phyloP scores from a whole-genome alignment of 2,797 vertebrate species.

The Cyprinodon diabolis region DNA sequence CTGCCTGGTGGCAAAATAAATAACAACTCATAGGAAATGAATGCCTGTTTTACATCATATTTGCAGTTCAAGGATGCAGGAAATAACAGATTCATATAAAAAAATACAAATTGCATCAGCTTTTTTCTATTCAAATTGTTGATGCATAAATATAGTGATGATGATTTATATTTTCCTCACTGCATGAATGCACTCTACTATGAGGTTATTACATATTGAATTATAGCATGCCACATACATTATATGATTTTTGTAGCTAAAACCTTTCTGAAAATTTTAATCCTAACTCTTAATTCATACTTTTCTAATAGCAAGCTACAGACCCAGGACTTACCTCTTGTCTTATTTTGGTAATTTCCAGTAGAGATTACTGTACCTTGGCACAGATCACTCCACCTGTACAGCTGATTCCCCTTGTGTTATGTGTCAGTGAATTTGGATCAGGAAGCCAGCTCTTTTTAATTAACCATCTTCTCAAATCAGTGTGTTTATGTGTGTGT shows the following conservation, averaged over 20 bases:
- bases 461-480: constrained; percentile 44
- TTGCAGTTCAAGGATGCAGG: not conserved
- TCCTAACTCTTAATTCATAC: too few species aligned
- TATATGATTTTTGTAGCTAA: not conserved
- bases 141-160: not conserved
- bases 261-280: too few species aligned
- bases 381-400: constrained; percentile 13
- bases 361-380: constrained; percentile 4
- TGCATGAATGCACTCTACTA: not conserved
- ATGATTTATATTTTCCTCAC: too few species aligned
- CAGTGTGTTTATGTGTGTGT: constrained; percentile 7
- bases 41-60: not conserved
- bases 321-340: not conserved
- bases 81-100: not conserved
- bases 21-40: not conserved
- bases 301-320: not conserved
- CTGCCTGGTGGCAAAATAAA: not conserved
- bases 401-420: constrained; percentile 15
- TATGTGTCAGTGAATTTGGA: constrained; percentile 39
- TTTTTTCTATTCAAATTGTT: not conserved
- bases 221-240: not conserved
- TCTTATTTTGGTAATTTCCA: constrained; percentile 14
- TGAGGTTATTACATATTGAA: too few species aligned
- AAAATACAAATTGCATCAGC: not conserved
- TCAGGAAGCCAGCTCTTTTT: constrained; percentile 42